phyloP scores from a whole-genome alignment of 2,888 invertebrate genomes.

The Capitulum mitella region DNA sequence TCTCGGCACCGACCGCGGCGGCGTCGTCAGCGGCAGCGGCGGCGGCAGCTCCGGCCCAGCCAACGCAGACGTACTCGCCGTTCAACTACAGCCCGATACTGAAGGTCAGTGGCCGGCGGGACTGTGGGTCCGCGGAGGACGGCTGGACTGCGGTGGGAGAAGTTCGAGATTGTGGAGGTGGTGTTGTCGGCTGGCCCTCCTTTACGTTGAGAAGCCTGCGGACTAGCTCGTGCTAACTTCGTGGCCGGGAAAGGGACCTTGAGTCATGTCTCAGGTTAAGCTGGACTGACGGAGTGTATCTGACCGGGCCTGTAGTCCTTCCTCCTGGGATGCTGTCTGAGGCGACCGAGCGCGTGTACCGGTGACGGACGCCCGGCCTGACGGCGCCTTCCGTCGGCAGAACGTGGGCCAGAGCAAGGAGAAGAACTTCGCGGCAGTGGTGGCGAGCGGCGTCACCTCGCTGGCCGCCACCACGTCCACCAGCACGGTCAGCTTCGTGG shows the following conservation, averaged over 20 bases:
- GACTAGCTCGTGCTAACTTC: too few relatives aligned
- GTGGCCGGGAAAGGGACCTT: too few relatives aligned
- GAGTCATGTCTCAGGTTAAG: too few relatives aligned
- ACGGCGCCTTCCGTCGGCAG: background rate
- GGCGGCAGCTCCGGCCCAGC: background rate
- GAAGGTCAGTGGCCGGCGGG: background rate
- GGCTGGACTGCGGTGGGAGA: background rate
- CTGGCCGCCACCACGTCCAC: conserved; percentile 12
- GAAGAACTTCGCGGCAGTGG: conserved; percentile 25
- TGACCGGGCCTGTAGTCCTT: too few relatives aligned
- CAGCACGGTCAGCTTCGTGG: background rate
- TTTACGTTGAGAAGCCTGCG: too few relatives aligned
- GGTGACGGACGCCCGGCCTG: background rate
- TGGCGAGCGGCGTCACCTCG: conserved; percentile 4
- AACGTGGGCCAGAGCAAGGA: conserved; percentile 22
- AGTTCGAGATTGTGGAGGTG: too few relatives aligned
- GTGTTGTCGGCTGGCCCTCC: too few relatives aligned
- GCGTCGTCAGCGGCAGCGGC: background rate
- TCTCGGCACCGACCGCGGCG: background rate
- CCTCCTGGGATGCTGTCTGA: too few relatives aligned
- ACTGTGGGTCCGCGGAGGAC: background rate
- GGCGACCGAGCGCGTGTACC: background rate
- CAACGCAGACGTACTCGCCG: conserved; percentile 6
- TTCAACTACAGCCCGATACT: conserved; percentile 20
- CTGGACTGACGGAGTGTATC: too few relatives aligned